Evolutionary conservation across 2,888 invertebrate species (phyloP).

Genomic region (Meteorus colon): DNA sequence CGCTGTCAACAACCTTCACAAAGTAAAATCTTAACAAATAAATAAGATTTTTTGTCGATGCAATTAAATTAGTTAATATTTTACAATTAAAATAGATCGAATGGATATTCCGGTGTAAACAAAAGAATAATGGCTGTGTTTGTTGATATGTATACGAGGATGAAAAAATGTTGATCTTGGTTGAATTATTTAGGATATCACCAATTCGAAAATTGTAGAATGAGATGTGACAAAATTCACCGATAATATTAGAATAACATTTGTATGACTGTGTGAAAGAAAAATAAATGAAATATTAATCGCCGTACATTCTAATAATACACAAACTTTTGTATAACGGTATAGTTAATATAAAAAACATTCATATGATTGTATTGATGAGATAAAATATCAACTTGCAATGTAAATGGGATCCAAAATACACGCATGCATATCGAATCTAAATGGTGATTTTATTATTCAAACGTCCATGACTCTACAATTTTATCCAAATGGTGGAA

Average conservation of each 20-base stretch:
- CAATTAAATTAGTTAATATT: constrained; percentile 16
- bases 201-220: neutral
- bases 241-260: neutral
- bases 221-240: neutral
- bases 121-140: constrained; percentile 22
- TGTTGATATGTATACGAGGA: constrained; percentile 1
- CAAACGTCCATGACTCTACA: too few relatives aligned
- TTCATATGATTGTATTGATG: neutral
- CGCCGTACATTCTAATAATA: constrained; percentile 3
- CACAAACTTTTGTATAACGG: constrained; percentile 6
- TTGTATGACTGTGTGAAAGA: neutral
- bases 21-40: neutral
- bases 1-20: constrained; percentile 15
- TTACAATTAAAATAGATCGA: neutral
- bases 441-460: constrained; percentile 4
- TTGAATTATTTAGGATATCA: neutral
- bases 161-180: neutral
- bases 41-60: neutral
- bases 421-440: constrained; percentile 45
- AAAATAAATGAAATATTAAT: neutral
- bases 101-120: neutral
- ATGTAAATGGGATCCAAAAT: constrained; percentile 39
- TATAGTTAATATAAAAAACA: neutral
- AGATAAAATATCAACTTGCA: neutral
- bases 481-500: too few relatives aligned